Base-by-base conservation (phyloP, 2,888 invertebrate genomes). In the Spicauda simplicius region DNA sequence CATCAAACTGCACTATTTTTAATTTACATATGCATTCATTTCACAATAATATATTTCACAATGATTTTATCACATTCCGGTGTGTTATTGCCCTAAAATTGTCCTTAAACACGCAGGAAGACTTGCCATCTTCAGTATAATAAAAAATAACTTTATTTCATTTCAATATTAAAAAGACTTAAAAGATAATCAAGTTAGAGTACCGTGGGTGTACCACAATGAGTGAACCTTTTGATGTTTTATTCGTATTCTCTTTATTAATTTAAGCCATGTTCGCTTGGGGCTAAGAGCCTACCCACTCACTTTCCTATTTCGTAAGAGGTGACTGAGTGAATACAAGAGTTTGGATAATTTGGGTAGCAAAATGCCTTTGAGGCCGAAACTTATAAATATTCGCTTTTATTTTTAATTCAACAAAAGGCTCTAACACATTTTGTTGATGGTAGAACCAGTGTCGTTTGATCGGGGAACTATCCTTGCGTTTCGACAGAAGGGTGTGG, bases 311-410 rank as follows among this genome's bases (percentile, higher is more conserved):
- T n/a, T 8, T 45, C 11, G 45, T 45, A n/a, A 45, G 45, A 45
- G 45, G 45, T n/a, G n/a, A n/a, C 45, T 45, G 45, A 45, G n/a
- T 45, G 45, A 45, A 45, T 11, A 45, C n/a, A 45, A 45, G 45
- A 45, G 45, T 45, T 45, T n/a, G 16, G 45, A 45, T 45, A 45
- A 45, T 58, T 41, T 58, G n/a, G 45, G 45, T 45, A 45, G n/a
- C 14, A 45, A 45, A n/a, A 3, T 45, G 45, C 5, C 45, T 45
- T 45, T 45, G 45, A 45, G 45, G n/a, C 37, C 14, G 1, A 41
- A 12, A 12, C 41, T 41, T 41, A 3, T 12, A 8, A 14, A 41
- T 41, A 41, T 41, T 41, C 14, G 41, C 41, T 41, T 41, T 41
- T 14, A 41, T 14, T 41, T 41, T 41, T 41, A 41, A 4, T 41